Evolutionary conservation across 2,797 vertebrate species (phyloP), one percentile per base, ranked within the genome.

Genomic region (Cetoscarus ocellatus): DNA sequence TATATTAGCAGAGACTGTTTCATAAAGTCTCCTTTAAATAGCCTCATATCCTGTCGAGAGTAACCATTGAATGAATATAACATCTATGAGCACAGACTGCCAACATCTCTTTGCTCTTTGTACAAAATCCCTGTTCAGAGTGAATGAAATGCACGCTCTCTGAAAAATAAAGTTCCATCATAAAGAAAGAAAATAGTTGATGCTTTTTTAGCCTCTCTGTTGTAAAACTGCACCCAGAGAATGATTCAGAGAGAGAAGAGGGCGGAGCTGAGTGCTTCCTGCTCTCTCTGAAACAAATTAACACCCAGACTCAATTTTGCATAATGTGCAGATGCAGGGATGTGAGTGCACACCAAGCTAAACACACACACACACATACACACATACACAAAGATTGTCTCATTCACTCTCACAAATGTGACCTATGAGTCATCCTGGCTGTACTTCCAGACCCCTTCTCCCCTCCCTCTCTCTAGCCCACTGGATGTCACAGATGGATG

Each of bases 391-490:
- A 1, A 55, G 10, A 44, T 40, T 48, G 55, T 75, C 47, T 69
- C 59, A 60, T 79, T 84, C 71, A 64, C 71, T 75, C 64, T 74
- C 17, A 8, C 73, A 83, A 65, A 80, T 69, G 64, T 90, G 89
- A 92, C 91, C 92, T 91, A 92, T 93, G 91, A 92, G 90, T 93
- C 91, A 91, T 86, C 39, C 84, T 80, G 82, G 77, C 84, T 82
- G 40, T 65, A 18, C 77, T 61, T 77, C 77, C 75, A 83, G 62
- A 73, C 39, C 6, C 57, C 58, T 73, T 53, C 17, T 42, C 15
- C 44, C 15, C 52, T 7, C 54, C 12, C 45, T 44, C 60, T 39
- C 44, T 47, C 51, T 50, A 55, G 68, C 62, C 67, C 73, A 51
- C 68, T 86, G 82, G 75, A 79, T 83, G 80, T 85, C 80, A 86